Evolutionary conservation across 2,888 invertebrate genomes (phyloP), one percentile per base, ranked within the genome.

Genomic region (Sipha maydis): DNA sequence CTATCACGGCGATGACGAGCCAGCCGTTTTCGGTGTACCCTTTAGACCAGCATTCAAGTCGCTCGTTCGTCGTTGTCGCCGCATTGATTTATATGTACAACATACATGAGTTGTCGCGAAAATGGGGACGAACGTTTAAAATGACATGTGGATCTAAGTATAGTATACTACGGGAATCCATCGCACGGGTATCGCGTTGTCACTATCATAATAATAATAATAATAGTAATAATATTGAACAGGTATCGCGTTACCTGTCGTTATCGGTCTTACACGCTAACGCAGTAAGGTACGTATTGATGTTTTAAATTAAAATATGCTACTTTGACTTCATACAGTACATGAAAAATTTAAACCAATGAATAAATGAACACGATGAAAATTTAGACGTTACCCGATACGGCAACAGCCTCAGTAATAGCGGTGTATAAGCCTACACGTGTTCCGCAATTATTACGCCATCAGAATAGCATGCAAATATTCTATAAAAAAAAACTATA

Each of bases 11-110:
- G 28, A 41, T 11, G 41, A 41, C 34, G 21, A 21, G 31, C 14
- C 17, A 17, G 28, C 11, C 25, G 67, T 77, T 54, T 54, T 54
- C 54, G 54, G 54, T 31, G 5, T 56, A 56, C 9, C 56, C 80
- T 80, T 80, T 80, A 56, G 17, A 61, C 80, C 83, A 83, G 83
- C 83, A 71, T 83, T 83, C 71, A 83, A 83, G 83, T 83, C 83
- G 31, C 83, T 28, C 71, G 78, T 31, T n/a, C n/a, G n/a, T n/a
- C n/a, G n/a, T 9, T 8, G 19, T 14, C 67, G 67, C 25, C 5
- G 48, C 48, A 11, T 48, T 11, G 48, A 14, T 48, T 11, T 14
- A 48, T 14, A 48, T 2, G 11, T 48, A 48, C 9, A 48, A 14
- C 11, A 48, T 8, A 48, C 14, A 48, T 48, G 2, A 14, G 1